Evolutionary conservation across 2,888 invertebrate species (phyloP), one percentile per base, ranked within the genome.

Genomic region (Salpingus planirostris): DNA sequence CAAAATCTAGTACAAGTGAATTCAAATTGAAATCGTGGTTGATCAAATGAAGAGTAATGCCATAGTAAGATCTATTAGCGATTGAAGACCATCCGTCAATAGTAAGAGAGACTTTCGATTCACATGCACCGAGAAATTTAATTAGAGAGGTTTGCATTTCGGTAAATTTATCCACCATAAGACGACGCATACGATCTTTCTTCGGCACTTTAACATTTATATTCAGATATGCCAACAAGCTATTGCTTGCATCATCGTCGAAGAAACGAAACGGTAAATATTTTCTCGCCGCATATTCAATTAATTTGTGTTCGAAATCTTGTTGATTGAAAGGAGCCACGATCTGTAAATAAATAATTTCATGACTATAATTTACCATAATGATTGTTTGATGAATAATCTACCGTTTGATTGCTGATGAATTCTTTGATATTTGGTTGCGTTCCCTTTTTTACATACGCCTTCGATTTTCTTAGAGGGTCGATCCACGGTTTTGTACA

Each of bases 1-100:
- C 32, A 32, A 50, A 52, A 32, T 50, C 49, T 15, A 50, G 39
- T 24, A 43, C 36, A 12, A 45, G 21, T 15, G 46, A 45, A 22
- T 47, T 40, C 12, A 39, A 22, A 15, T 40, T 36, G 44, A 45
- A 53, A 10, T 48, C 31, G 7, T 40, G 24, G 21, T 49, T 45
- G 27, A 49, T 41, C 15, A 39, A 51, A 43, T 51, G 42, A 14
- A 32, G 28, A 5, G 49, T 51, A 6, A 50, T 43, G 15, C 44
- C 49, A 37, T 49, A 47, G 33, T 31, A 47, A 11, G 36, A 40
- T 33, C 33, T 35, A 24, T 30, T 39, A 32, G 29, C 31, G 27
- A 45, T 36, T 10, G 47, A 46, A 14, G 48, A 41, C 47, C 47
- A 49, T 13, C 42, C 47, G 38, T 50, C 44, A 33, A 49, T 41